Base-by-base conservation (phyloP, 2,888 invertebrate species). In the Nomada fabriciana region DNA sequence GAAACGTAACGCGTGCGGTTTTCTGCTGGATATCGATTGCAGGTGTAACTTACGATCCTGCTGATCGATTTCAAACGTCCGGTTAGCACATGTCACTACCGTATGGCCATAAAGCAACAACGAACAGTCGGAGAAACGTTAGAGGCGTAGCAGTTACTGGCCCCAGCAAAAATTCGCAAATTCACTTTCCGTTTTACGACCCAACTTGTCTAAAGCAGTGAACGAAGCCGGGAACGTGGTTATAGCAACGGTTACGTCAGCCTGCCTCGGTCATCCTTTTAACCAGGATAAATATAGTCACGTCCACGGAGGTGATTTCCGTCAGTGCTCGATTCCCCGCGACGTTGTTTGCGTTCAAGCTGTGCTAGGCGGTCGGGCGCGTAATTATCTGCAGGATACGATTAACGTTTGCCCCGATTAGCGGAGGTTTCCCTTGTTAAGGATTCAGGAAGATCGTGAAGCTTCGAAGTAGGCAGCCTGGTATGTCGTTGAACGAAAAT, bases 181-280 rank as follows among this genome's bases (percentile, higher is more conserved):
- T 82, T 85, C 71, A 83, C 80, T 87, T 86, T 86, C 83, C 63
- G 73, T 82, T 87, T 82, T 86, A 76, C 76, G 76, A 85, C 69
- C 68, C 63, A 36, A 52, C 23, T 9, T 15, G 10, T 55, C 9
- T 52, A 43, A 61, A 25, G 18, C n/a, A 2, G 15, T 9, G n/a
- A 11, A 25, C 18, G 11, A 50, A 50, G 9, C 11, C 18, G 11
- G 42, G 52, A n/a, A 52, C 42, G 18, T 53, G 25, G n/a, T 50
- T 60, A 60, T 29, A 29, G 36, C 47, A 36, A 42, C 36, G 53
- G 67, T 82, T 79, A 79, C 61, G 64, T 76, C 76, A 75, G 57
- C 57, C 47, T 0, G 42, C 25, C 71, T 77, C 60, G 80, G 55
- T 80, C 77, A 77, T 76, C 72, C 59, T 80, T 71, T 72, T 18